phyloP scores from a whole-genome alignment of 2,888 invertebrate genomes.

The Calliphora vomitoria region DNA sequence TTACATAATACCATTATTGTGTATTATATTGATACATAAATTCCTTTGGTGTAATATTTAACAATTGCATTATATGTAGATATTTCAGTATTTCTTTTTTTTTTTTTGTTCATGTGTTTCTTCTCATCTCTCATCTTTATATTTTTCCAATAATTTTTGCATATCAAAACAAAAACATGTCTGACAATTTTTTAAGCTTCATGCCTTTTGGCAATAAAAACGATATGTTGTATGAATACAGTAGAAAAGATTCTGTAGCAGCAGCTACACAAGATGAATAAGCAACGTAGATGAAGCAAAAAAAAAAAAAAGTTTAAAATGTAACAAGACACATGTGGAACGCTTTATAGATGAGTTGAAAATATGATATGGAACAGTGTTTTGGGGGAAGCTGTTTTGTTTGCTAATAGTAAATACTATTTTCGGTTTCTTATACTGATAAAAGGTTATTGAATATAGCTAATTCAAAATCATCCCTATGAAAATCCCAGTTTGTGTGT shows the following conservation, averaged over 20 bases:
- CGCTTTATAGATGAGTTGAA: slow-evolving; percentile 50
- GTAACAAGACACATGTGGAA: slow-evolving; percentile 66
- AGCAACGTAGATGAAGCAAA: neutral
- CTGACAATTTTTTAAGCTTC: slow-evolving; percentile 75
- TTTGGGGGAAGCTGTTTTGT: neutral
- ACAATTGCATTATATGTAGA: slow-evolving; percentile 57
- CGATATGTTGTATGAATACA: slow-evolving; percentile 14
- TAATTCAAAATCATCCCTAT: too few relatives aligned
- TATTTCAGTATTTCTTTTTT: neutral
- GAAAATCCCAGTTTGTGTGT: too few relatives aligned
- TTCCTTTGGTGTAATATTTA: slow-evolving; percentile 46
- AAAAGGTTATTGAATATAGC: too few relatives aligned
- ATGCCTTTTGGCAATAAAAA: slow-evolving; percentile 73
- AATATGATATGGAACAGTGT: slow-evolving; percentile 52
- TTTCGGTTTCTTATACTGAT: too few relatives aligned
- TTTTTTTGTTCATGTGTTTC: slow-evolving; percentile 27
- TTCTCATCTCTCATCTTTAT: slow-evolving; percentile 52
- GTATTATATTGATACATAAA: slow-evolving; percentile 16
- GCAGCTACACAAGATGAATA: slow-evolving; percentile 26
- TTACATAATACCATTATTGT: slow-evolving; percentile 43
- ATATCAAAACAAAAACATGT: slow-evolving; percentile 74
- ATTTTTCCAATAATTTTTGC: slow-evolving; percentile 75
- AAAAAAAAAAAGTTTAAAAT: slow-evolving; percentile 24
- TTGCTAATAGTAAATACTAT: neutral
- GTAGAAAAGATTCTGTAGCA: slow-evolving; percentile 37